These are phyloP conservation scores for Sylvia atricapilla DNA, from an alignment of 2,113 vertebrate genomes.

Conservation along the genomic window DNA sequence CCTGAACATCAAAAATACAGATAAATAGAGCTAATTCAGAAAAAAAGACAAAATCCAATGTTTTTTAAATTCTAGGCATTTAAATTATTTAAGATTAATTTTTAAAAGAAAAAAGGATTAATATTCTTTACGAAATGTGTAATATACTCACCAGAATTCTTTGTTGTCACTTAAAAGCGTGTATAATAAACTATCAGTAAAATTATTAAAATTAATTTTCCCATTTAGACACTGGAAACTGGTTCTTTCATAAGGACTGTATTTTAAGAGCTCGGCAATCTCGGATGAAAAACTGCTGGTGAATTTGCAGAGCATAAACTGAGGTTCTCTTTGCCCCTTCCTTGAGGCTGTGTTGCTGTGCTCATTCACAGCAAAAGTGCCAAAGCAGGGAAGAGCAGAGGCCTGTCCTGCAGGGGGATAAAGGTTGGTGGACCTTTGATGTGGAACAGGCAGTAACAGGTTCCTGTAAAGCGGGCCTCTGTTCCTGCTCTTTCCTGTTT, in stretches of 20 bases:
- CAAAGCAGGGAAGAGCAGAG: neutral
- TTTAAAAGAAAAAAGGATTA: neutral
- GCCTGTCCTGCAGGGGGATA: neutral
- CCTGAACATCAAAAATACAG: neutral
- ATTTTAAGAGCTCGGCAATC: neutral
- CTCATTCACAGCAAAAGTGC: neutral
- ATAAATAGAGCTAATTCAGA: neutral
- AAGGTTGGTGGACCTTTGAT: neutral
- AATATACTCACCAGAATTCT: neutral
- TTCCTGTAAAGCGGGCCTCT: neutral
- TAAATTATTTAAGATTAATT: neutral
- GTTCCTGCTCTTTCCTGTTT: neutral
- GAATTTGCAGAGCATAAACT: neutral
- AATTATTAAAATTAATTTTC: neutral
- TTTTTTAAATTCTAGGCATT: neutral
- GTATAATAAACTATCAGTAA: neutral
- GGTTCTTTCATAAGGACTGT: neutral
- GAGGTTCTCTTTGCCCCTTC: neutral
- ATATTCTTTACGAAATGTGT: neutral
- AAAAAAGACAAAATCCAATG: neutral
- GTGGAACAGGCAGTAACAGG: neutral
- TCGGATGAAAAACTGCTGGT: neutral
- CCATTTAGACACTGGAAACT: neutral
- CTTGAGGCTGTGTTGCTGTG: neutral
- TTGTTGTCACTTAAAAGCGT: neutral